Evolutionary conservation across 2,113 vertebrate species (phyloP), one percentile per base, ranked within the genome.

Genomic region (Mastomys coucha): DNA sequence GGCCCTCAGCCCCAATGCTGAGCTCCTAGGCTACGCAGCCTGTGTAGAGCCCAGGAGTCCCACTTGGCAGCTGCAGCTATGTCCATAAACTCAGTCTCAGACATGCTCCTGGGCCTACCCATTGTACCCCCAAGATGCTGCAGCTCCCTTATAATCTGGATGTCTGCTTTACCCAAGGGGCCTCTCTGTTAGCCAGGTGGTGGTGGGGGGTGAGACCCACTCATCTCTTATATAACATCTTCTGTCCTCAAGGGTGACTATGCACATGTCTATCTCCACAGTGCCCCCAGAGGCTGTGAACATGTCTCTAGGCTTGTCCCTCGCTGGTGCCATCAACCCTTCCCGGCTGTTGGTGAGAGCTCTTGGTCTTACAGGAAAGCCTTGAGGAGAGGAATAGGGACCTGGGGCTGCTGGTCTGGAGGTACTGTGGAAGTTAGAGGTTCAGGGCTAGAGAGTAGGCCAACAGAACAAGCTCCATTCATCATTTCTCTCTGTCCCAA

Each of bases 281-380:
- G 98, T 89, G 1, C 98, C 98, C 9, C 42, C 2, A 0, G 93
- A 97, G 58, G 98, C 97, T 7, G 91, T 98, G 91, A 98, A 97
- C 42, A 97, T 98, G 94, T 98, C 98, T 70, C 53, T 98, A 42
- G 96, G 98, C 53, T 70, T 98, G 84, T 97, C 97, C 56, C n/a
- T 98, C 53, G 91, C 96, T 9, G 92, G 95, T 20, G 51, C 88
- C 28, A 39, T 81, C 70, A 70, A n/a, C 0, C 92, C 94, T 7
- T 85, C 88, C 42, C 86, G 11, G 88, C 60, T 98, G 88, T 65
- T 98, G 98, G 98, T 98, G 91, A 98, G 97, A 94, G 53, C 5
- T 39, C 45, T 39, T 36, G 81, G 13, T 92, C 1, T 39, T 63
- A 22, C 1, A 10, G 87, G 39, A 93, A 19, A 16, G 19, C 75